A percentile compares a stretch with the other conserved stretches of the same genome.
phyloP scores from a whole-genome alignment of 35 echinoderm and acorn worm genomes.

The Ophiothrix spiculata region DNA sequence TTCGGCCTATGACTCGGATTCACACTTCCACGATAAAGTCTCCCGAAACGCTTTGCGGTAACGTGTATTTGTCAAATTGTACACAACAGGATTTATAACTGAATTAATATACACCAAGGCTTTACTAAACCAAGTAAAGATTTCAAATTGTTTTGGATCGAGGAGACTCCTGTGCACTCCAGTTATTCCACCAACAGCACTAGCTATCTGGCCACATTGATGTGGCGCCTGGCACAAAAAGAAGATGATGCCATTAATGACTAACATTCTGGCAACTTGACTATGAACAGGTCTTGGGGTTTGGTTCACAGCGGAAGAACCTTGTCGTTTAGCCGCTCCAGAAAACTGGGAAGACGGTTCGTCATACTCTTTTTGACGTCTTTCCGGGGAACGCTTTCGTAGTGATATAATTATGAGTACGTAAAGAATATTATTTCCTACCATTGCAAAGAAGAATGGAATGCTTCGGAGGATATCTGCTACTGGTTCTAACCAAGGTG shows the following conservation, averaged over 20 bases:
- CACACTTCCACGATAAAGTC: neutral
- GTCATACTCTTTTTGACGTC: neutral
- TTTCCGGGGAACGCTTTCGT: neutral
- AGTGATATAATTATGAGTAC: conserved; percentile 23
- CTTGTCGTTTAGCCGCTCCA: neutral
- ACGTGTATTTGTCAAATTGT: conserved; percentile 35
- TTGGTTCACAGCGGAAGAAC: neutral
- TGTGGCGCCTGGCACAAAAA: conserved; percentile 46
- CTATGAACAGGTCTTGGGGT: neutral
- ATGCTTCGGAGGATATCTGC: conserved; percentile 25
- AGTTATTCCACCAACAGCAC: neutral
- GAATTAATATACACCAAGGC: conserved; percentile 48
- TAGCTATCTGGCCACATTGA: neutral
- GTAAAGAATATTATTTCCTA: conserved; percentile 33
- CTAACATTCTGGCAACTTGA: conserved; percentile 38
- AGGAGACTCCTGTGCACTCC: neutral
- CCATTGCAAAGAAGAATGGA: conserved; percentile 47
- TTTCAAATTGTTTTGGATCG: neutral
- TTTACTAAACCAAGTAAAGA: conserved; percentile 6
- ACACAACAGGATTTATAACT: conserved; percentile 44
- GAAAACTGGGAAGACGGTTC: conserved; percentile 11
- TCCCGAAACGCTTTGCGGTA: conserved; percentile 38
- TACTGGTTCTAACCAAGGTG: neutral
- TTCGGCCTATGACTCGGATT: neutral
- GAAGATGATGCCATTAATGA: conserved; percentile 44